A percentile compares a stretch with the other conserved stretches of the same genome.
These are phyloP conservation scores for Hedychridium roseum DNA, from an alignment of 2,888 invertebrate species.

Conservation along the genomic window DNA sequence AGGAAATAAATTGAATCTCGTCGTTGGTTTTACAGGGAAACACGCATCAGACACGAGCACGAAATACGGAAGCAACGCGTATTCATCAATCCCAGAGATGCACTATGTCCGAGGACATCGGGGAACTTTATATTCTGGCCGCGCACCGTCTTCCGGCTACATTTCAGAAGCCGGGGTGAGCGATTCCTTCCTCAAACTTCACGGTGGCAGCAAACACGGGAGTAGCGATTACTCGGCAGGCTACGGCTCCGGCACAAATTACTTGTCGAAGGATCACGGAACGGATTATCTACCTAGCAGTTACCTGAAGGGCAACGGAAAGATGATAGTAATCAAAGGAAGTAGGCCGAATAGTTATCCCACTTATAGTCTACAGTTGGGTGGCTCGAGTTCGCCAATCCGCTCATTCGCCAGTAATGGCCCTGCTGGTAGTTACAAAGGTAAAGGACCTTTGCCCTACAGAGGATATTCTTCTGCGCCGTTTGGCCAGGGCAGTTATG, in stretches of 20 bases:
- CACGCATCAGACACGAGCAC: too few species aligned
- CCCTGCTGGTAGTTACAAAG: constrained; percentile 43
- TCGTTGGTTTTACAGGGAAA: too few species aligned
- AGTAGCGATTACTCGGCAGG: constrained; percentile 22
- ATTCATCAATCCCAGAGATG: constrained; percentile 17
- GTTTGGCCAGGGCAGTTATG: too few species aligned
- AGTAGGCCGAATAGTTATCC: constrained; percentile 27
- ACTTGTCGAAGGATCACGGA: constrained; percentile 33
- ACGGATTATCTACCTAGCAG: constrained; percentile 34
- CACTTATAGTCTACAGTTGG: constrained; percentile 21
- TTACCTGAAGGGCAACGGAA: constrained; percentile 40
- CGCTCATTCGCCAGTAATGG: constrained; percentile 21
- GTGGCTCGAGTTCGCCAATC: constrained; percentile 18
- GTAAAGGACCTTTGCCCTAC: too few species aligned
- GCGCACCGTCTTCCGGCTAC: constrained; percentile 17
- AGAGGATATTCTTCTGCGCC: constrained; percentile 35
- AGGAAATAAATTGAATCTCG: too few species aligned
- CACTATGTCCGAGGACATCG: constrained; percentile 29
- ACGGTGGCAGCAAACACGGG: constrained; percentile 20
- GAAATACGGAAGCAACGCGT: constrained; percentile 21
- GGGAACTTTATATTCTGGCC: constrained; percentile 8
- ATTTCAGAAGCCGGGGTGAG: constrained; percentile 16
- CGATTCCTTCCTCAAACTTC: constrained; percentile 19
- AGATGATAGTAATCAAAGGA: constrained; percentile 46
- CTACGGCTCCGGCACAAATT: constrained; percentile 28